Percentiles rank a stretch among this genome's conserved stretches.
phyloP scores from a whole-genome alignment of 2,888 invertebrate species.

The Synergus laeviventris region DNA sequence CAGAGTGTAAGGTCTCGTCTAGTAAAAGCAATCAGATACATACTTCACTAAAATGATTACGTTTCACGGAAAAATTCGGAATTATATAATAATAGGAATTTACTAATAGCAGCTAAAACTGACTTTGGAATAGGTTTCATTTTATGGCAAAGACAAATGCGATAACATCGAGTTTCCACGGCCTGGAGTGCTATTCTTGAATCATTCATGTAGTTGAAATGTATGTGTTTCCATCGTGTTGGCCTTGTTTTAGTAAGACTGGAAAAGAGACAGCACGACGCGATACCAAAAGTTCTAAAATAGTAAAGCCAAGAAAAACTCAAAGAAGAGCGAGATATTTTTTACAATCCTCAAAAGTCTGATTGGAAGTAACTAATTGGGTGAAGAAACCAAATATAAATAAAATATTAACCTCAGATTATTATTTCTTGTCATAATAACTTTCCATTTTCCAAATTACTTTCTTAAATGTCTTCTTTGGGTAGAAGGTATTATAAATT shows the following conservation, averaged over 20 bases:
- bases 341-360: not conserved
- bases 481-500: no score
- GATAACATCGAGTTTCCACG: constrained; percentile 15
- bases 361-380: not conserved
- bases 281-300: constrained; percentile 1
- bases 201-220: constrained; percentile 25
- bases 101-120: not conserved
- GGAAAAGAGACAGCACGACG: constrained; percentile 8
- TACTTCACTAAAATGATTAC: not conserved
- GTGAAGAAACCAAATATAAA: no score
- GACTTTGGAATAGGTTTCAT: not conserved
- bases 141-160: constrained; percentile 23
- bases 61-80: not conserved
- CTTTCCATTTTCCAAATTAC: no score
- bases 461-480: no score
- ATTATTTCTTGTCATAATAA: no score
- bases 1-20: no score
- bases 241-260: constrained; percentile 20
- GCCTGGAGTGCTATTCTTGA: constrained; percentile 9
- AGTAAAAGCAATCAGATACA: no score
- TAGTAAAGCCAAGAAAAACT: not conserved
- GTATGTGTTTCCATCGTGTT: constrained; percentile 18
- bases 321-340: not conserved
- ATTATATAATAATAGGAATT: not conserved
- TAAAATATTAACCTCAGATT: no score